Evolutionary conservation across 2,888 invertebrate genomes (phyloP).

Genomic region (Cryptophagus acutangulus): DNA sequence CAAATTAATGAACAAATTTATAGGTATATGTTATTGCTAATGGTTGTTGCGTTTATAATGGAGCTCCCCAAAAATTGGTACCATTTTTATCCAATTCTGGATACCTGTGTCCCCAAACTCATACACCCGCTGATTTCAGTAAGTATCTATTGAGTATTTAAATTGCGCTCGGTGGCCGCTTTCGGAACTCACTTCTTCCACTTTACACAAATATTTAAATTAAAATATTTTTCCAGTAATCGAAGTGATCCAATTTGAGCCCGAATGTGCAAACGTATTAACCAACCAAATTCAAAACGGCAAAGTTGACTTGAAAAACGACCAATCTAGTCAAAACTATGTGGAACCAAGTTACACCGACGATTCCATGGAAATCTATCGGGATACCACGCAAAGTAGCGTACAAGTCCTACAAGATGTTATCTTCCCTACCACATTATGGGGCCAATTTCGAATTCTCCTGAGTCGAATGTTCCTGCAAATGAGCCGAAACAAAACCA

Average conservation of each 20-base stretch:
- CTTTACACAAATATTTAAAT: conserved; percentile 9
- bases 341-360: conserved; percentile 14
- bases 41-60: conserved; percentile 64
- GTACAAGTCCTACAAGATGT: conserved; percentile 24
- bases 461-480: conserved; percentile 54
- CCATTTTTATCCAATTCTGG: conserved; percentile 63
- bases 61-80: conserved; percentile 62
- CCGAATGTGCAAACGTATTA: conserved; percentile 36
- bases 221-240: conserved; percentile 41
- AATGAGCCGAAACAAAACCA: conserved; percentile 50
- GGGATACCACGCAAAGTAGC: conserved; percentile 28
- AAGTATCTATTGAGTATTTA: conserved; percentile 21
- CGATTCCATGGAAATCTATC: conserved; percentile 23
- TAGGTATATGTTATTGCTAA: conserved; percentile 52
- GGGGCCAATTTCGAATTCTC: conserved; percentile 53
- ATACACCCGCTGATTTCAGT: conserved; percentile 74
- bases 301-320: conserved; percentile 35
- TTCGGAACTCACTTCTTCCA: not conserved
- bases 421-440: conserved; percentile 53
- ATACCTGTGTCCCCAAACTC: conserved; percentile 66
- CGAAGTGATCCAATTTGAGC: conserved; percentile 42
- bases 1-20: no score
- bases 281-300: conserved; percentile 45
- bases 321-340: conserved; percentile 10
- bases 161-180: not conserved